Conservation (phyloP, 2,888 invertebrate genomes). For the Temnothorax unifasciatus region DNA sequence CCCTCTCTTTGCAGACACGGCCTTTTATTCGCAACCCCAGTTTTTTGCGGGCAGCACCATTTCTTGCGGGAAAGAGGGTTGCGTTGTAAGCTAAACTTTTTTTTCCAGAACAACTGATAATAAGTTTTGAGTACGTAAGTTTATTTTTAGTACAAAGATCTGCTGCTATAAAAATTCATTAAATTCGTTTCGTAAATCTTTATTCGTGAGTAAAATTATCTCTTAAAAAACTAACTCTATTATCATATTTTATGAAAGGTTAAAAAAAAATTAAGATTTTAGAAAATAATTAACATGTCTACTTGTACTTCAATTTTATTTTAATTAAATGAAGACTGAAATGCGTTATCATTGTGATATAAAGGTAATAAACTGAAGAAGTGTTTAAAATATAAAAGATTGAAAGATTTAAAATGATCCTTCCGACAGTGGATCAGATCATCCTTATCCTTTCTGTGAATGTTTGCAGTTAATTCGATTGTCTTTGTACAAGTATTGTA, state of each 20-base stretch:
- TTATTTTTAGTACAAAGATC: background rate
- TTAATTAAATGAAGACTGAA: background rate
- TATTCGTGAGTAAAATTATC: background rate
- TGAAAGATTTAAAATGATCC: background rate
- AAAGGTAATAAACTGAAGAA: background rate
- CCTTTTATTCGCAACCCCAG: background rate
- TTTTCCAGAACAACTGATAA: background rate
- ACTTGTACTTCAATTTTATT: background rate
- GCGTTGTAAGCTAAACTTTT: background rate
- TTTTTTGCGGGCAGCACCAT: background rate
- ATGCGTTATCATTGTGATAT: background rate
- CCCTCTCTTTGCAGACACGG: background rate
- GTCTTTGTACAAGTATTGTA: background rate
- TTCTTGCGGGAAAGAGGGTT: background rate
- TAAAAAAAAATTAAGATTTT: background rate
- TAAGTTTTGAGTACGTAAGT: background rate
- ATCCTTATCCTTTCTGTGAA: background rate
- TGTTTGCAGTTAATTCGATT: conserved; percentile 2
- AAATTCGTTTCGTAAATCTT: background rate
- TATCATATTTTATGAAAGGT: background rate
- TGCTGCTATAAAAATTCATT: background rate
- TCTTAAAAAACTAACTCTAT: background rate
- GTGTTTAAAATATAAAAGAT: background rate
- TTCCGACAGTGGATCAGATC: background rate
- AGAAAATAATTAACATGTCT: conserved; percentile 3